Evolutionary conservation across 53 echinoderm and acorn worm genomes (phyloP).

Genomic region (Zoroaster sp.): DNA sequence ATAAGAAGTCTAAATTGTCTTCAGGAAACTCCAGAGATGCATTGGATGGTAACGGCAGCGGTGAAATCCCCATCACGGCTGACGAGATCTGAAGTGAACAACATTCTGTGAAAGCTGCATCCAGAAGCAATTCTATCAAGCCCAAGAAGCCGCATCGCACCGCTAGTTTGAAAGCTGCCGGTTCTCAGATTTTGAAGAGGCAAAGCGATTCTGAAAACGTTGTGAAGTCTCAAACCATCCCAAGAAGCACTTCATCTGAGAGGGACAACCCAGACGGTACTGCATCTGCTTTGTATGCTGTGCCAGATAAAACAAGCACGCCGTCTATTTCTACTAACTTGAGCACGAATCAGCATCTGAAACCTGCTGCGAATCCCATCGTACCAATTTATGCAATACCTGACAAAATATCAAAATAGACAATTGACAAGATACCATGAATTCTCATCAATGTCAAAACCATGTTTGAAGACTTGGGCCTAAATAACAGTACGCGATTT

Average conservation of each 20-base stretch:
- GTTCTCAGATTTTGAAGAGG: background rate
- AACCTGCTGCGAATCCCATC: background rate
- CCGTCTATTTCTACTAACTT: background rate
- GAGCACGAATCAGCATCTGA: background rate
- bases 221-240: background rate
- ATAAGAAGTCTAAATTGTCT: background rate
- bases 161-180: background rate
- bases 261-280: background rate
- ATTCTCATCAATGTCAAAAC: no score
- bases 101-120: no score
- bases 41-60: background rate
- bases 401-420: background rate
- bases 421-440: no score
- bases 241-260: background rate
- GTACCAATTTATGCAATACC: background rate
- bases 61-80: background rate
- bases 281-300: background rate
- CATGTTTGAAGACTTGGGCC: no score
- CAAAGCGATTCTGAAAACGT: background rate
- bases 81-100: no score
- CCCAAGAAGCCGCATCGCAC: background rate
- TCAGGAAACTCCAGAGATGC: background rate
- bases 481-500: no score
- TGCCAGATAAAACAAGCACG: no score
- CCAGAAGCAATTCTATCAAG: background rate